These are phyloP conservation scores for Phrynocephalus forsythii DNA, from an alignment of 2,797 vertebrate species.

Conservation along the genomic window DNA sequence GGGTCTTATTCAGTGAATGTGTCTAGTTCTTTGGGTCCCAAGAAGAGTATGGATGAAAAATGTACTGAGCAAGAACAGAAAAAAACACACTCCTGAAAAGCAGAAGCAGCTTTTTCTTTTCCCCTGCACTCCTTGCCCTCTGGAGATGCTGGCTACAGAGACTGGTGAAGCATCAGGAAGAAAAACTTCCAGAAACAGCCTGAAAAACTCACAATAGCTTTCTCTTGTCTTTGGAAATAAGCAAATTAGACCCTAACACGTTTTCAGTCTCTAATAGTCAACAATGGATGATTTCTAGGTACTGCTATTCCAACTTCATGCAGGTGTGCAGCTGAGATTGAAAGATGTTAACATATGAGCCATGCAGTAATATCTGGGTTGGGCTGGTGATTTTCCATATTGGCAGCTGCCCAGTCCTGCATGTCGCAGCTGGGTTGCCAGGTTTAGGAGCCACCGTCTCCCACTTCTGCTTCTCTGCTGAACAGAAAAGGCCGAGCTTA, in stretches of 20 bases:
- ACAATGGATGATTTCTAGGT: neutral
- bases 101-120: neutral
- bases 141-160: too few relatives aligned
- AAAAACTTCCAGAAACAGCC: too few relatives aligned
- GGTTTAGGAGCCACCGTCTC: neutral
- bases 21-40: conserved; percentile 19
- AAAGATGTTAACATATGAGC: neutral
- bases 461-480: neutral
- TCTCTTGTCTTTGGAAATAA: neutral
- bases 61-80: neutral
- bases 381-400: neutral
- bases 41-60: neutral
- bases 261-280: neutral
- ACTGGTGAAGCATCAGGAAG: too few relatives aligned
- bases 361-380: neutral
- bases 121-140: too few relatives aligned
- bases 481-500: neutral
- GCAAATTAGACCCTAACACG: neutral
- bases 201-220: too few relatives aligned
- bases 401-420: neutral
- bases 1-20: neutral
- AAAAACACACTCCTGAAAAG: neutral
- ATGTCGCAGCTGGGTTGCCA: neutral
- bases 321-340: neutral
- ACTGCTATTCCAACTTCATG: neutral